Base-by-base conservation (phyloP, 2,797 vertebrate species). In the Acestrorhynchus altus region DNA sequence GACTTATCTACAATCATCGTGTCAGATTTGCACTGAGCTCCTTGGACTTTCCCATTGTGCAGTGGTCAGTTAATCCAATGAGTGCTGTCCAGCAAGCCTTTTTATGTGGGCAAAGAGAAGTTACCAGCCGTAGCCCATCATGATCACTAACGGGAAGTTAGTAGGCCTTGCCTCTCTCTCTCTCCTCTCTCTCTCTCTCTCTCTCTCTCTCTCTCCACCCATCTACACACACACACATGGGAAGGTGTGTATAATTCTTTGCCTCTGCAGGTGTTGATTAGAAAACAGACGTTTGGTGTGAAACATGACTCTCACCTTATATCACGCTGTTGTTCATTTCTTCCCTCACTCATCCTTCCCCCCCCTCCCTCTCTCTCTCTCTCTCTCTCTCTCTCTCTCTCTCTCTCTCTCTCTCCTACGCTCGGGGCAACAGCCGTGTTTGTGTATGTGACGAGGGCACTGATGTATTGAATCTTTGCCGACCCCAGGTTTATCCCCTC, bases 231-330 rank as follows among this genome's bases (percentile, higher is more conserved):
- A 35, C 31, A 35, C 31, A 35, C 31, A 35, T 6, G 6, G 31
- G 2, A 35, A 35, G 31, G 31, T 35, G 31, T 35, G 31, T 35
- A 35, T 20, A 28, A 49, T 68, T 79, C 75, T 88, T 72, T 79
- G 63, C 88, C 85, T 78, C 80, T 77, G 85, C 87, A 88, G 89
- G 76, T 86, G 79, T 47, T 46, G 72, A 80, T 89, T 78, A 88
- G 67, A 60, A 60, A 74, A 78, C 59, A 39, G 59, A n/a, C 35
- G 9, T 64, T 64, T 3, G 9, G 39, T 64, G n/a, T 64, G 39
- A 60, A 35, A 35, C 57, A 35, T 60, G 57, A 60, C 13, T 28
- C 54, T 7, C 57, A 42, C 12, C 35, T 18, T 64, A 6, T 42
- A 35, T 64, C 61, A 8, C 57, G 8, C 39, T 22, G 31, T 20